These are phyloP conservation scores for Ariolimax columbianus DNA, from an alignment of 2,888 invertebrate genomes.

Conservation along the genomic window DNA sequence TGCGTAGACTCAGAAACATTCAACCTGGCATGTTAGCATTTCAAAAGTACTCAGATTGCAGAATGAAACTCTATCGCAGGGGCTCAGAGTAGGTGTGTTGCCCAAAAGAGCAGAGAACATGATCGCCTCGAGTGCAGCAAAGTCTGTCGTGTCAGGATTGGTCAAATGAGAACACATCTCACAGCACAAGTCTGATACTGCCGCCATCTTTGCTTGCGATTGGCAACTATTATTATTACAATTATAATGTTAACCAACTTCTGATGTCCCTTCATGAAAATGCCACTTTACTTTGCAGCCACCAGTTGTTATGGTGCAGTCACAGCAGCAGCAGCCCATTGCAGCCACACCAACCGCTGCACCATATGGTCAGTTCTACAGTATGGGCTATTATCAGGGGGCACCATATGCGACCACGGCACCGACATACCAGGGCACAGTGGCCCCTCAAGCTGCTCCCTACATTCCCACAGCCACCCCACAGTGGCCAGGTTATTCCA, in stretches of 20 bases:
- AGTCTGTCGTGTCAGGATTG: too few relatives aligned
- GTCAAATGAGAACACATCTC: too few relatives aligned
- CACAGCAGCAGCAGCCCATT: constrained; percentile 57
- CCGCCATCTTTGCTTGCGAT: too few relatives aligned
- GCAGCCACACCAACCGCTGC: constrained; percentile 53
- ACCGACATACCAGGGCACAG: constrained; percentile 46
- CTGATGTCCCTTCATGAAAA: not conserved
- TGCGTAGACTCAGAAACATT: too few relatives aligned
- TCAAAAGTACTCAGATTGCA: too few relatives aligned
- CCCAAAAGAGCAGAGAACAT: too few relatives aligned
- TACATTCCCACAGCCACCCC: constrained; percentile 53
- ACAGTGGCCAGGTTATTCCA: constrained; percentile 55
- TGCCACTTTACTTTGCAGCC: constrained; percentile 23
- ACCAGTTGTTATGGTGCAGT: constrained; percentile 48
- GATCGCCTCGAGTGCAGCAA: too few relatives aligned
- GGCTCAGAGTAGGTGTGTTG: too few relatives aligned
- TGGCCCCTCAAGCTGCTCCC: constrained; percentile 57
- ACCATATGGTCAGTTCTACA: constrained; percentile 67
- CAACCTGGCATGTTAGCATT: too few relatives aligned
- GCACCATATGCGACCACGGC: constrained; percentile 52
- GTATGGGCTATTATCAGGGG: constrained; percentile 68
- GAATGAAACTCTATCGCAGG: too few relatives aligned
- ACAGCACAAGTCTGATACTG: too few relatives aligned
- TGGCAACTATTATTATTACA: too few relatives aligned
- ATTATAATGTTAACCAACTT: not conserved